Conservation (phyloP, 2,113 vertebrate genomes). For the Fukomys damarensis region DNA sequence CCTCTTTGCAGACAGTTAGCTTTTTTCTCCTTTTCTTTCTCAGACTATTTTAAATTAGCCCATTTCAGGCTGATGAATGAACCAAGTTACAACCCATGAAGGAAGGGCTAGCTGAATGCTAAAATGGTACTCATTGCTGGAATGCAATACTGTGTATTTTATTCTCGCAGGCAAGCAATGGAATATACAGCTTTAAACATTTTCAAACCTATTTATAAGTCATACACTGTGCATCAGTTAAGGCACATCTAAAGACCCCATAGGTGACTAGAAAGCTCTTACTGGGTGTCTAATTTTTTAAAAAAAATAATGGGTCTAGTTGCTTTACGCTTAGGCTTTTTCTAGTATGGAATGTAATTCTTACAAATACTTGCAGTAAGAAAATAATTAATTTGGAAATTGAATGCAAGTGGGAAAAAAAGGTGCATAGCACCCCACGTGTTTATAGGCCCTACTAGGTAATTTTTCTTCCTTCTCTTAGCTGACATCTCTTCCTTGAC, state of each 20-base stretch:
- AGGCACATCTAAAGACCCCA: background rate
- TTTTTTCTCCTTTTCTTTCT: conserved; percentile 58
- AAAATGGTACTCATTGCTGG: background rate
- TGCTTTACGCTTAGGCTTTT: background rate
- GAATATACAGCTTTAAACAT: background rate
- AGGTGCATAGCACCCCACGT: background rate
- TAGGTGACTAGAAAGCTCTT: background rate
- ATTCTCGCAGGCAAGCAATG: conserved; percentile 33
- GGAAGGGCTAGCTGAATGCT: background rate
- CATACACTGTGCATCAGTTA: background rate
- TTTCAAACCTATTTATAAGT: background rate
- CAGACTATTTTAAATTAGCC: conserved; percentile 67
- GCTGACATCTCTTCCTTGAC: background rate
- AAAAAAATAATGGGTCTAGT: background rate
- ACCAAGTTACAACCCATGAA: conserved; percentile 56
- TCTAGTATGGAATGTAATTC: background rate
- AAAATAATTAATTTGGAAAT: conserved; percentile 26
- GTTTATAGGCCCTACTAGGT: background rate
- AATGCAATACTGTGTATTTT: background rate
- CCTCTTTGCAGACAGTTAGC: conserved; percentile 73
- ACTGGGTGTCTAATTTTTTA: background rate
- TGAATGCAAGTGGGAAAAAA: background rate
- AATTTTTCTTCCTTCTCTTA: background rate
- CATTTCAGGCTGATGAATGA: conserved; percentile 67
- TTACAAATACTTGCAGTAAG: background rate